These are phyloP conservation scores for Aphodius sticticus DNA, from an alignment of 2,888 invertebrate genomes.

Conservation along the genomic window DNA sequence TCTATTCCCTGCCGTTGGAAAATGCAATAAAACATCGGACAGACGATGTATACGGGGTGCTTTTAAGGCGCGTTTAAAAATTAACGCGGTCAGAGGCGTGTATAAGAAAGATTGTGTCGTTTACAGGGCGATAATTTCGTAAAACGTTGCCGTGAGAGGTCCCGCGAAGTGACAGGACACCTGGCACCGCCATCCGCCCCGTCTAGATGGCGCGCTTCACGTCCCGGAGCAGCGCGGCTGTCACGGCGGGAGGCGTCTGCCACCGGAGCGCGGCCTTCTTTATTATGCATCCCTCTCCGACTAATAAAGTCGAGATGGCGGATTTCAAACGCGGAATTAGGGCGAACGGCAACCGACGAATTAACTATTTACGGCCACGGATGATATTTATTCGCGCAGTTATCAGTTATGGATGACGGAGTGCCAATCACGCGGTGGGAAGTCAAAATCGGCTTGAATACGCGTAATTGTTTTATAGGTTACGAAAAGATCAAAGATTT, in stretches of 20 bases:
- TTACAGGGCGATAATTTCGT: slow-evolving; percentile 42
- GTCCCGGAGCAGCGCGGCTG: slow-evolving; percentile 27
- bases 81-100: slow-evolving; percentile 14
- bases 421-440: too few relatives aligned
- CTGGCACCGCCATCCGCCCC: slow-evolving; percentile 42
- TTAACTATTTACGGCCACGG: slow-evolving; percentile 18
- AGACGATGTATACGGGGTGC: not conserved
- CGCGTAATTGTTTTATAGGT: too few relatives aligned
- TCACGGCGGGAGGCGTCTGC: slow-evolving; percentile 26
- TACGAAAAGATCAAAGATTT: too few relatives aligned
- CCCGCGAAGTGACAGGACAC: slow-evolving; percentile 44
- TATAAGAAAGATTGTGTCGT: slow-evolving; percentile 44
- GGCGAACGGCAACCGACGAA: slow-evolving; percentile 37
- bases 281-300: slow-evolving; percentile 45
- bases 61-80: slow-evolving; percentile 24
- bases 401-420: not conserved
- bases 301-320: slow-evolving; percentile 45
- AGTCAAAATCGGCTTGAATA: too few relatives aligned
- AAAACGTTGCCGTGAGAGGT: slow-evolving; percentile 39
- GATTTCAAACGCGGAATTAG: slow-evolving; percentile 47
- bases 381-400: not conserved
- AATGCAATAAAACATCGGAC: too few relatives aligned
- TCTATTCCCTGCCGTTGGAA: too few relatives aligned
- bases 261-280: slow-evolving; percentile 37
- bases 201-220: slow-evolving; percentile 20